phyloP scores from a whole-genome alignment of 1,140 invertebrate genomes.

The Trichonephila inaurata region DNA sequence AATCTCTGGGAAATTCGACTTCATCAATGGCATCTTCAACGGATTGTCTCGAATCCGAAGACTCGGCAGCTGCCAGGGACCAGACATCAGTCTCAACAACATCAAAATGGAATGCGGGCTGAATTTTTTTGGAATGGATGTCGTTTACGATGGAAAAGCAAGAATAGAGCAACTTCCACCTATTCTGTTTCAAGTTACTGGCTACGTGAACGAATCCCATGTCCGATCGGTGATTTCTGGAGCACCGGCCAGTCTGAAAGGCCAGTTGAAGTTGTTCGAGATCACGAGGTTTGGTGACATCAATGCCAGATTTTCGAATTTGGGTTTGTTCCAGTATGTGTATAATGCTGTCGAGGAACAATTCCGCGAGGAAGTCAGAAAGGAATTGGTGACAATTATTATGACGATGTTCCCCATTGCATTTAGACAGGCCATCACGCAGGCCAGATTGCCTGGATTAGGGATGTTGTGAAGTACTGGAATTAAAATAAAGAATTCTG shows the following conservation, averaged over 20 bases:
- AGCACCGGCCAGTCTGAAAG: conserved; percentile 45
- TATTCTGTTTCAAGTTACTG: conserved; percentile 58
- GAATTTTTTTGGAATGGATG: conserved; percentile 56
- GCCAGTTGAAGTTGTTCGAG: conserved; percentile 40
- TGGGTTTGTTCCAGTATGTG: conserved; percentile 47
- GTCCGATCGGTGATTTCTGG: conserved; percentile 6
- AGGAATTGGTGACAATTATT: conserved; percentile 33
- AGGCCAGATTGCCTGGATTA: conserved; percentile 33
- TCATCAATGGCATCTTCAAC: conserved; percentile 47
- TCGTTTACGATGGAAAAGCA: conserved; percentile 51
- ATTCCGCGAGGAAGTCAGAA: conserved; percentile 28
- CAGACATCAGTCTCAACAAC: conserved; percentile 7
- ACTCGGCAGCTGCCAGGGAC: conserved; percentile 25
- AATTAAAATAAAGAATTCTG: neutral
- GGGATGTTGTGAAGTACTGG: neutral
- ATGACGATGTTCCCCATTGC: conserved; percentile 35
- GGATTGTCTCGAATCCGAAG: conserved; percentile 33
- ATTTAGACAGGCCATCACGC: conserved; percentile 36
- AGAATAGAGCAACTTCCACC: conserved; percentile 39
- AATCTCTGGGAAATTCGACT: conserved; percentile 16
- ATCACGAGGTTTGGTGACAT: conserved; percentile 62
- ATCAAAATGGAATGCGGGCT: conserved; percentile 49
- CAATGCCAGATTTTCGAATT: conserved; percentile 29
- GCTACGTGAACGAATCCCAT: conserved; percentile 56
- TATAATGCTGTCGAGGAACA: conserved; percentile 57